Evolutionary conservation across 1,140 invertebrate genomes (phyloP), one percentile per base, ranked within the genome.

Genomic region (Pseudomyrmex dendroicus): DNA sequence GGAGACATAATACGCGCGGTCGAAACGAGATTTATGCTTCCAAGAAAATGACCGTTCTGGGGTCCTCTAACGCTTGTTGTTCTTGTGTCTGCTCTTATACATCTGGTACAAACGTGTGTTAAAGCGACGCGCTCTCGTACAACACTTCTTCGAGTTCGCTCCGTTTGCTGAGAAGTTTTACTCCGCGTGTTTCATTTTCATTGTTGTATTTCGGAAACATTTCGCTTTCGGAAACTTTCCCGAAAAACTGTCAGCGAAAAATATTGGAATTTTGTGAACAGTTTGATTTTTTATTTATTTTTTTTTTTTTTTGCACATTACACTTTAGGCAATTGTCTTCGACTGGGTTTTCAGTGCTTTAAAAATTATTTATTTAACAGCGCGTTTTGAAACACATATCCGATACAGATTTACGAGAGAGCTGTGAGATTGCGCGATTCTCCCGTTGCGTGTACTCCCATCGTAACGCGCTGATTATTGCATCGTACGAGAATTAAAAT

Each of bases 11-110:
- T 64, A 48, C 61, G 52, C 15, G 35, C 35, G 72, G 80, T 62
- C 72, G 35, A 83, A 83, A 83, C 64, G 61, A 83, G 80, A 83
- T 83, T 83, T 76, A 83, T 83, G 72, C 13, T 83, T 83, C 80
- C 52, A 48, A 73, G 80, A 83, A 83, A 48, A 4, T 61, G 52
- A 12, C 17, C 5, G 13, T 17, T 8, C n/a, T 3, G 67, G 15
- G 56, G 22, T 56, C 35, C 22, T n/a, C 50, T 66, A 50, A 50
- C 50, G 12, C 44, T 4, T 10, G n/a, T 44, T 35, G n/a, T n/a
- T 73, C 72, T n/a, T 46, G 73, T 76, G 35, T 83, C 62, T 25
- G 57, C 70, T 25, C 35, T 17, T 83, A 0, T 25, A 76, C 80
- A 83, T 83, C 80, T 83, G 80, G 25, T 20, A 64, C 59, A 46